These are phyloP conservation scores for Spilogale gracilis DNA, from an alignment of 2,113 vertebrate species.

Conservation along the genomic window DNA sequence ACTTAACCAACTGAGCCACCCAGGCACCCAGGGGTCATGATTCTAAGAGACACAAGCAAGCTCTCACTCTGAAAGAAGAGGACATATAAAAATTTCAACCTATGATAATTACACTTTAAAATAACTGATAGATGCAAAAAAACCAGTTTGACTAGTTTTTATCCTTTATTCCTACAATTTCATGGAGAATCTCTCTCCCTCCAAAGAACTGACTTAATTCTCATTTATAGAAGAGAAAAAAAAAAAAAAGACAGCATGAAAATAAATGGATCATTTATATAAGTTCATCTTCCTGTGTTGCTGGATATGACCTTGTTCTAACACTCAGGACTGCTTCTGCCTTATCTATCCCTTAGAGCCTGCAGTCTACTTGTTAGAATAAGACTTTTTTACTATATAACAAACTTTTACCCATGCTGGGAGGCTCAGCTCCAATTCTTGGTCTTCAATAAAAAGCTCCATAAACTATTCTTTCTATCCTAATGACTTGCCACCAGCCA, in stretches of 20 bases:
- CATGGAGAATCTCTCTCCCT: background rate
- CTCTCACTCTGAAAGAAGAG: too few species aligned
- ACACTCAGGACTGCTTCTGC: background rate
- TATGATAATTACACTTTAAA: conserved; percentile 10
- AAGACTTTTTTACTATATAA: background rate
- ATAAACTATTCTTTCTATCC: background rate
- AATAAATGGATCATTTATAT: background rate
- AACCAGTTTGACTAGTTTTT: background rate
- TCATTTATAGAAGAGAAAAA: conserved; percentile 17
- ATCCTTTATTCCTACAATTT: conserved; percentile 5
- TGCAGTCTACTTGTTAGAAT: background rate
- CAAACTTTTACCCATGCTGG: background rate
- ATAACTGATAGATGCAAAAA: background rate
- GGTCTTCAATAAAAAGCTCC: background rate
- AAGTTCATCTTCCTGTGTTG: background rate
- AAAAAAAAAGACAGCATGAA: background rate
- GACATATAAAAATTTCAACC: too few species aligned
- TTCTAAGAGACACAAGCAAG: conserved; percentile 1
- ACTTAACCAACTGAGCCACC: too few species aligned
- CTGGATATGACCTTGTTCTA: background rate
- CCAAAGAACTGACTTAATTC: background rate
- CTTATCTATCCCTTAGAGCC: background rate
- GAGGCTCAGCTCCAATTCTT: background rate
- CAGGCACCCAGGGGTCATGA: background rate
- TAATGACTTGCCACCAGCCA: background rate